Evolutionary conservation across 1,140 invertebrate genomes (phyloP).

Genomic region (Sminthurinus signatus): DNA sequence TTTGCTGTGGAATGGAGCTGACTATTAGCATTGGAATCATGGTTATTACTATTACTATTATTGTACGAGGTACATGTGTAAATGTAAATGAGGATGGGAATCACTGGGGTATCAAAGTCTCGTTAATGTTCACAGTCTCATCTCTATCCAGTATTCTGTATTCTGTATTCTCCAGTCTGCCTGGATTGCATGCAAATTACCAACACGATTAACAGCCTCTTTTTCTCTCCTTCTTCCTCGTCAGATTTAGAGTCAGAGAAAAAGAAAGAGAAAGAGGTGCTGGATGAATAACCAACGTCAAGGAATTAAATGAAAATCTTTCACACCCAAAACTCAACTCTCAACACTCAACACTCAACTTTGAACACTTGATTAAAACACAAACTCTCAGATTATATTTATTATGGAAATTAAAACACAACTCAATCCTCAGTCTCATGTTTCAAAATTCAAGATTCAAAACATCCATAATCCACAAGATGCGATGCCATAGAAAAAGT

Average conservation of each 20-base stretch:
- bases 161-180: not conserved
- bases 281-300: constrained; percentile 7
- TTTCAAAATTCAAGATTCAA: not conserved
- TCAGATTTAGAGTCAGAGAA: no score
- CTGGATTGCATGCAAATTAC: constrained; percentile 24
- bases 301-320: constrained; percentile 22
- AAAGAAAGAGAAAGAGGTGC: not conserved
- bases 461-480: not conserved
- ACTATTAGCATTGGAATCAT: no score
- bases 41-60: no score
- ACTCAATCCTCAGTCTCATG: not conserved
- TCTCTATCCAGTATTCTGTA: no score
- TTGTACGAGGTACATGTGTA: no score
- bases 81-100: no score
- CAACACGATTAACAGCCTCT: constrained; percentile 11
- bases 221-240: constrained; percentile 1
- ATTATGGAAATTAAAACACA: constrained; percentile 13
- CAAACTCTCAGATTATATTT: not conserved
- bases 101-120: no score
- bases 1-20: no score
- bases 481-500: not conserved
- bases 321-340: constrained; percentile 20
- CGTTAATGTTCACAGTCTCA: constrained; percentile 4
- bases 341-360: no score
- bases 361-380: constrained; percentile 23